phyloP scores from a whole-genome alignment of 2,113 vertebrate genomes.

The Erpornis zantholeuca region DNA sequence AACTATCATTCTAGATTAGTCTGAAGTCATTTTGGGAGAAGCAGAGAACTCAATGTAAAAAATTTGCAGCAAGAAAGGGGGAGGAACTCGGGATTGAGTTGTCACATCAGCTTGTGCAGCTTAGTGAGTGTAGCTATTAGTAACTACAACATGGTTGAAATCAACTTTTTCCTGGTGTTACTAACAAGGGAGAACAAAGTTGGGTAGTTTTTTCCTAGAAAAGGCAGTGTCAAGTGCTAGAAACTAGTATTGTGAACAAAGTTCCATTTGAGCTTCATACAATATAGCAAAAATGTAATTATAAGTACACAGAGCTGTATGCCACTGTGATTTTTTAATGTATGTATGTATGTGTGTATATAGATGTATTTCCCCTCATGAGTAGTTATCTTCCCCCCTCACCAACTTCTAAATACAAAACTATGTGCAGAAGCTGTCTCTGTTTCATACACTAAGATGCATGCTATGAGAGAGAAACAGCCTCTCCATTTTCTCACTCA shows the following conservation, averaged over 20 bases:
- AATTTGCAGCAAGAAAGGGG: background rate
- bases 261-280: background rate
- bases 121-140: background rate
- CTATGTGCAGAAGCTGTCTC: background rate
- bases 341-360: accelerated
- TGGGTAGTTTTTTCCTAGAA: background rate
- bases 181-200: background rate
- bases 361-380: background rate
- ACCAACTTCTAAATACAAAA: background rate
- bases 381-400: background rate
- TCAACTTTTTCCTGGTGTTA: background rate
- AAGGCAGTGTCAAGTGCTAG: background rate
- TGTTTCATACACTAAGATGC: background rate
- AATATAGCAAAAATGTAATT: background rate
- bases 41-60: slow-evolving; percentile 42
- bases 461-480: background rate
- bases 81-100: background rate
- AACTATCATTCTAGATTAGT: slow-evolving; percentile 33
- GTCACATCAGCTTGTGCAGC: background rate
- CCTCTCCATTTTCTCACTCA: background rate
- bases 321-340: background rate
- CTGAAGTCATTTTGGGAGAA: slow-evolving; percentile 46
- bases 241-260: background rate
- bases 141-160: background rate
- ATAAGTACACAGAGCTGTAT: background rate